Base-by-base conservation (phyloP, 2,797 vertebrate species). In the Epinephelus malabaricus region DNA sequence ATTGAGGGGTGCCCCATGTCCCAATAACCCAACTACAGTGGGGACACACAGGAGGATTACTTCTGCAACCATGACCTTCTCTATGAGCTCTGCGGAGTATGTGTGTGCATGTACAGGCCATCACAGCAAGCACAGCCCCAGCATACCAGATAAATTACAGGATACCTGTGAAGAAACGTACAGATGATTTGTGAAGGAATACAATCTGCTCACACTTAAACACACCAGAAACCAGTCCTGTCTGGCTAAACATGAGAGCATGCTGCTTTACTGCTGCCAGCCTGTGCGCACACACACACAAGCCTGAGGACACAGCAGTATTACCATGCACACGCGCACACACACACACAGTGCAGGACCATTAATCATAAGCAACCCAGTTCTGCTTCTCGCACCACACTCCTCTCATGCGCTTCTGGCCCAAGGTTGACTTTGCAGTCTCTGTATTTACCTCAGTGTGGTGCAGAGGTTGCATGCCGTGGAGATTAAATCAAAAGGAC, bases 291-390 rank as follows among this genome's bases (percentile, higher is more conserved):
- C 43, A 54, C 12, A 45, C 63, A 71, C 51, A 63, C 47, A 68
- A 34, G 67, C 61, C 75, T 64, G 61, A 58, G 60, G 83, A 68
- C 56, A 71, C 69, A 73, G 68, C 64, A 54, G 34, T 30, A 66
- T 63, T 72, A 61, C 53, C 56, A 55, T 10, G 25, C 21, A 46
- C 46, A 45, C 61, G 63, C 61, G 53, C 72, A 68, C 65, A 46
- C 69, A 56, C 75, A 78, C 47, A 78, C 4, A 78, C 23, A 81
- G 75, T 71, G 63, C 51, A 61, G 65, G 76, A 65, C 76, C 74
- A 92, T 92, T 91, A 91, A 90, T 92, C 90, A 89, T 79, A 47
- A 50, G 85, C 86, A 86, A 91, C 90, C 91, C 71, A 91, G 88
- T 91, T 92, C 84, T 88, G 83, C 78, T 85, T 76, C 54, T 87